Evolutionary conservation across 2,888 invertebrate genomes (phyloP), one percentile per base, ranked within the genome.

Genomic region (Nomada fucata): DNA sequence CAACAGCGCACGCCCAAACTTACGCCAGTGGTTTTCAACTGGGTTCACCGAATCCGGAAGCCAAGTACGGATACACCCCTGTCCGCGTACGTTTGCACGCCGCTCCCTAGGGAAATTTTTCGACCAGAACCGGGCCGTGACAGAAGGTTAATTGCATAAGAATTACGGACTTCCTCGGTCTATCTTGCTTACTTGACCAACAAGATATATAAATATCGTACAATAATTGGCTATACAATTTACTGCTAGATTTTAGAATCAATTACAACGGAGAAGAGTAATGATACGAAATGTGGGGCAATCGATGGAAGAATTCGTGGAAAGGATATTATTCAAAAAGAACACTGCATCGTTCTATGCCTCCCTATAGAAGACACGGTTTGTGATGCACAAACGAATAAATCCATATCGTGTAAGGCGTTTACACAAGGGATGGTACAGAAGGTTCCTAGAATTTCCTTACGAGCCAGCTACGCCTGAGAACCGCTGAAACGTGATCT

Each of bases 401-500:
- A 18, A 20, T 47, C 15, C 47, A 47, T 15, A 15, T 13, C 2
- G 11, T 0, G 15, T 10, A 15, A 3, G 47, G 47, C 13, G 11
- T 47, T 47, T 15, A 15, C 47, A 3, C 13, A 13, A 47, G 15
- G 10, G 0, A 15, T 47, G 23, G 26, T 20, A n/a, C 10, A 26
- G 47, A 2, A 2, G 13, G 44, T 7, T 23, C 23, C 2, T 0
- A 4, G 36, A 23, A 57, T 13, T 23, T 3, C 20, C 23, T 20
- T 4, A 3, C 20, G 5, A 26, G 0, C 20, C 20, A 57, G 57
- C 20, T 11, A 2, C 4, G 1, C 2, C 2, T 90, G 91, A 90
- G 92, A 89, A 83, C 82, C 91, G 86, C 89, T 90, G 89, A 59
- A 65, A 73, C 79, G 77, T 84, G 89, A 92, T 92, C 90, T 91